Conservation (phyloP, 2,888 invertebrate genomes). For the Agrilus cyanescens region DNA sequence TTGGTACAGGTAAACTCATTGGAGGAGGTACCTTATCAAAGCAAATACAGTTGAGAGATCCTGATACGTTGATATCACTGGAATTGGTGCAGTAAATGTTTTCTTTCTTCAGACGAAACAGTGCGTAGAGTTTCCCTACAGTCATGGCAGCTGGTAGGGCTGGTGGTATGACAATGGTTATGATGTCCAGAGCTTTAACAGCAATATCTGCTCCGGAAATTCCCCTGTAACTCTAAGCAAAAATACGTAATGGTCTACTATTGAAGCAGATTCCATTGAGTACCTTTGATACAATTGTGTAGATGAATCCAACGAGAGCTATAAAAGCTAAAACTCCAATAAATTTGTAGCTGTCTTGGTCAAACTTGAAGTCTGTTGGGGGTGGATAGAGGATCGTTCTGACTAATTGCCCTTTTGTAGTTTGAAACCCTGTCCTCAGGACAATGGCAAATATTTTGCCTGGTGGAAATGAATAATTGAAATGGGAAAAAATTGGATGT, state of each 20-base stretch:
- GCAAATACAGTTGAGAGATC: slow-evolving; percentile 77
- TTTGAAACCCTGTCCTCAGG: slow-evolving; percentile 77
- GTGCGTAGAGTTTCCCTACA: slow-evolving; percentile 86
- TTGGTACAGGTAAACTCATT: neutral
- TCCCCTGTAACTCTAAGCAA: slow-evolving; percentile 45
- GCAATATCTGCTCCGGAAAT: slow-evolving; percentile 51
- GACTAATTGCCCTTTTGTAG: slow-evolving; percentile 77
- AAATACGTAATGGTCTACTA: slow-evolving; percentile 4
- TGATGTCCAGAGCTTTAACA: slow-evolving; percentile 78
- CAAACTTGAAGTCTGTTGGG: slow-evolving; percentile 93
- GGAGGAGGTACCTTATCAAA: slow-evolving; percentile 65
- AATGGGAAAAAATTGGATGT: neutral
- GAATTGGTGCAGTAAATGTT: slow-evolving; percentile 87
- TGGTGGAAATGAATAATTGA: neutral
- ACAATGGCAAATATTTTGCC: slow-evolving; percentile 49
- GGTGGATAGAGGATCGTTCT: slow-evolving; percentile 91
- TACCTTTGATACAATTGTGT: slow-evolving; percentile 81
- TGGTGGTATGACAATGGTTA: slow-evolving; percentile 91
- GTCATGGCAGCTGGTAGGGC: slow-evolving; percentile 96
- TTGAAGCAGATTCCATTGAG: neutral
- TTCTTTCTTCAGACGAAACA: slow-evolving; percentile 62
- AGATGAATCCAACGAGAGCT: slow-evolving; percentile 70
- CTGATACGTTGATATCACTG: slow-evolving; percentile 85
- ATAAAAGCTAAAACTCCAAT: slow-evolving; percentile 69
- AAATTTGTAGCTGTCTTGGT: slow-evolving; percentile 86